Base-by-base conservation (phyloP, 2,113 vertebrate species). In the Ibidorhyncha struthersii region DNA sequence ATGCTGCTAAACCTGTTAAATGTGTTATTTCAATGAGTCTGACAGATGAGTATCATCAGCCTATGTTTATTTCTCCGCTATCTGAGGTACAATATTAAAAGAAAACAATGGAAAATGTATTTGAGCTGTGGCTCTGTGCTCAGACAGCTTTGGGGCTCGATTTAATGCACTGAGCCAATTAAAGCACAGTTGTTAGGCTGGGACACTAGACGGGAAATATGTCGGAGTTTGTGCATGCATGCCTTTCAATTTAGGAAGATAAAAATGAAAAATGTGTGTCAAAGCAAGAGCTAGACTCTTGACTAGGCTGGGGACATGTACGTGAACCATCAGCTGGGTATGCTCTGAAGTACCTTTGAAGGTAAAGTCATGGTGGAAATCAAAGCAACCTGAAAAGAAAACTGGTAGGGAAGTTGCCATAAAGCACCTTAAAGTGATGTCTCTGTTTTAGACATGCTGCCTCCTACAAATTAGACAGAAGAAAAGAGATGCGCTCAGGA, bases 331-430 rank as follows among this genome's bases (percentile, higher is more conserved):
- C 71, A 76, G 13, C 49, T 47, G 66, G 52, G 74, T 66, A 8
- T 0, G 4, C 76, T 93, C 62, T 93, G 85, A 93, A 93, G 86
- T 59, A 63, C 18, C 85, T 93, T 93, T 95, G 90, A 90, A 93
- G 63, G 92, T 86, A 52, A 86, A 90, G 55, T 89, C 76, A 5
- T 43, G 47, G 82, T 90, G 67, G 52, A 92, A 97, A 96, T 96
- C 90, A 97, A 93, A 94, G 88, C 45, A 59, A 62, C 72, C 50
- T 81, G 72, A 89, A 92, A 93, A 94, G 62, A 74, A 77, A 83
- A 34, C 29, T 1, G 1, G 38, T 55, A 47, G 26, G 45, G 67
- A 94, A 61, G 63, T 81, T 97, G 76, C 94, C n/a, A 9, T 82
- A 34, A 80, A 81, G 77, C 43, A 59, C n/a, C 63, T 94, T 73